Evolutionary conservation across 2,797 vertebrate genomes (phyloP), one percentile per base, ranked within the genome.

Genomic region (Xenentodon cancila): DNA sequence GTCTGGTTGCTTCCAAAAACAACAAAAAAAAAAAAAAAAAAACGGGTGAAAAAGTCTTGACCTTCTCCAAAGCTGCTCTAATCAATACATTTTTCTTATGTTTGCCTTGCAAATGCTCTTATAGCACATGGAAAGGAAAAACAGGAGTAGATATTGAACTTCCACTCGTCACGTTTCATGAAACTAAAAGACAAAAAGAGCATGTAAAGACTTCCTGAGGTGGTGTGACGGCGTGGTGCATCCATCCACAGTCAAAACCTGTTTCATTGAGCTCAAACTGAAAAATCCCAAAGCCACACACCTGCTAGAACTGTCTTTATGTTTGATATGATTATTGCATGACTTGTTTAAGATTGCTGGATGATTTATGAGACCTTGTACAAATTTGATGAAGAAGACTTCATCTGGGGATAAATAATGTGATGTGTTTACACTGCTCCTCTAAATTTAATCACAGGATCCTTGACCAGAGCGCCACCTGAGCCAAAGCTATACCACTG

Each of bases 401-500:
- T 56, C 53, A 25, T 57, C 48, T 44, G 16, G 42, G 19, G 25
- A 9, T 27, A 49, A 52, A 63, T 50, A 22, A 50, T 25, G 17
- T 13, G 46, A 8, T 43, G 48, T 59, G 52, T 76, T 76, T 59
- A 66, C 51, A 44, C 11, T 2, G 0, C 44, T 8, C 34, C 40
- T 25, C 58, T 75, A 67, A 58, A 76, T 76, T 43, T 57, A 74
- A 32, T 66, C 59, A 3, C n/a, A n/a, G n/a, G n/a, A n/a, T n/a
- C 60, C 25, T 54, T 57, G 68, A 58, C 54, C 47, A 21, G 18
- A 59, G 48, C 48, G 53, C 15, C 4, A 18, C 61, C 72, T 64
- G 25, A 25, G 45, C 56, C 73, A 69, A 43, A 73, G 68, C 44
- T 45, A 65, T 59, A 59, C 20, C 11, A 12, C 27, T 21, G 13